phyloP scores from a whole-genome alignment of 2,797 vertebrate genomes.

The Hemitrygon akajei region DNA sequence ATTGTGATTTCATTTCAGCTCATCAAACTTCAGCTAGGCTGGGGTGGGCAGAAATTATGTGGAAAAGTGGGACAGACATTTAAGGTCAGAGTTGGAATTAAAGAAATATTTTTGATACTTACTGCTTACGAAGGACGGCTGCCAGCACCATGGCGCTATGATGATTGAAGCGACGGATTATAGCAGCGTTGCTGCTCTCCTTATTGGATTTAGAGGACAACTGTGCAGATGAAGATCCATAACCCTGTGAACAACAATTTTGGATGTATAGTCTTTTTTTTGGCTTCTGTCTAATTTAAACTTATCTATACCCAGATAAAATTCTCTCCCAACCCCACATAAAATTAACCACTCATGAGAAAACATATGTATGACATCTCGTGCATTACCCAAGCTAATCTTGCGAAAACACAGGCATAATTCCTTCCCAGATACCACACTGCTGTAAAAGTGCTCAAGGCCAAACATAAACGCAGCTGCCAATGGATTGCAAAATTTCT shows the following conservation, averaged over 20 bases:
- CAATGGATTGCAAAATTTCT: background rate
- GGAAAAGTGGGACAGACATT: background rate
- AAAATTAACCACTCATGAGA: background rate
- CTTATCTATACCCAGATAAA: background rate
- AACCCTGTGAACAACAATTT: constrained; percentile 66
- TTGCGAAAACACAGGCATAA: background rate
- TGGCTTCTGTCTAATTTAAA: background rate
- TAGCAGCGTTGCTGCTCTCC: constrained; percentile 91
- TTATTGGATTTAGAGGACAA: constrained; percentile 77
- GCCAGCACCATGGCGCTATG: constrained; percentile 98
- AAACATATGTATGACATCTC: background rate
- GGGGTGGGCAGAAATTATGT: background rate
- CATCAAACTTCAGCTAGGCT: background rate
- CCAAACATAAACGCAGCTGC: background rate
- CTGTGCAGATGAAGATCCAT: constrained; percentile 66
- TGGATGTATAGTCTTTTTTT: background rate
- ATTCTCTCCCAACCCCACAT: background rate
- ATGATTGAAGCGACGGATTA: constrained; percentile 97
- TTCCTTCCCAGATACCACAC: background rate
- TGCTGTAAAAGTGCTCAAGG: background rate
- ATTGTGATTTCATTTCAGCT: background rate
- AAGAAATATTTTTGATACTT: constrained; percentile 46
- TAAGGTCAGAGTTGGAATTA: background rate
- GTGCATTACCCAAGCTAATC: background rate
- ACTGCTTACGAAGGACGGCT: constrained; percentile 86